A percentile compares a stretch with the other conserved stretches of the same genome.
Conservation (phyloP, 2,797 vertebrate genomes). For the Monodelphis domestica region DNA sequence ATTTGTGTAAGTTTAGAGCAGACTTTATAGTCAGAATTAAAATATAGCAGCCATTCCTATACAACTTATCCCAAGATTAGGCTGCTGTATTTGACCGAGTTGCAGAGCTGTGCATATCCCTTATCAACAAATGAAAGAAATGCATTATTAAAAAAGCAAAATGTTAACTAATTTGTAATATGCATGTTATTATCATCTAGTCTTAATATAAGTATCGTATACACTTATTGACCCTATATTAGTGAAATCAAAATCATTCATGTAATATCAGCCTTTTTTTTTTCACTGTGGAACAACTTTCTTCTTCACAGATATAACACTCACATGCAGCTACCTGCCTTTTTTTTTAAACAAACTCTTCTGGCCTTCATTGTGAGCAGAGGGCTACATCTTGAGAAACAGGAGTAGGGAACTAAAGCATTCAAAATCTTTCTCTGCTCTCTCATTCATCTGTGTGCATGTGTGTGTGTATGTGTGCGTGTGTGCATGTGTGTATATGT, state of each 20-base stretch:
- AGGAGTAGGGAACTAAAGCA: constrained; percentile 20
- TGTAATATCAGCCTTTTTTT: neutral
- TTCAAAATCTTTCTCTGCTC: constrained; percentile 57
- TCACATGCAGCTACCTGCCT: constrained; percentile 49
- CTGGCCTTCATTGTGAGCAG: constrained; percentile 1
- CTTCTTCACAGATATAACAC: constrained; percentile 3
- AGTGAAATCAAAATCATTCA: neutral
- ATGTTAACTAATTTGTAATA: neutral
- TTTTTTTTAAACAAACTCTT: constrained; percentile 58
- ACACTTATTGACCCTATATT: neutral
- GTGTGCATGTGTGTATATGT: neutral
- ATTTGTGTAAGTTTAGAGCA: neutral
- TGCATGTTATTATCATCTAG: neutral
- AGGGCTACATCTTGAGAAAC: constrained; percentile 11
- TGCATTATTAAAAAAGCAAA: neutral
- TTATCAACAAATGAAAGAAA: neutral
- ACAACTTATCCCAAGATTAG: neutral
- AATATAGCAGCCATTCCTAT: neutral
- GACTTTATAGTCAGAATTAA: neutral
- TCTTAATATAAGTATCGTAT: neutral
- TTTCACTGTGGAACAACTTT: constrained; percentile 25
- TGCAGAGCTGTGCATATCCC: neutral
- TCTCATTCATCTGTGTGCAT: constrained; percentile 51
- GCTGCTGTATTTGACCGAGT: neutral
- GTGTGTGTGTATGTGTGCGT: neutral